Evolutionary conservation across 2,888 invertebrate species (phyloP), one percentile per base, ranked within the genome.

Genomic region (Hoplodrina blanda): DNA sequence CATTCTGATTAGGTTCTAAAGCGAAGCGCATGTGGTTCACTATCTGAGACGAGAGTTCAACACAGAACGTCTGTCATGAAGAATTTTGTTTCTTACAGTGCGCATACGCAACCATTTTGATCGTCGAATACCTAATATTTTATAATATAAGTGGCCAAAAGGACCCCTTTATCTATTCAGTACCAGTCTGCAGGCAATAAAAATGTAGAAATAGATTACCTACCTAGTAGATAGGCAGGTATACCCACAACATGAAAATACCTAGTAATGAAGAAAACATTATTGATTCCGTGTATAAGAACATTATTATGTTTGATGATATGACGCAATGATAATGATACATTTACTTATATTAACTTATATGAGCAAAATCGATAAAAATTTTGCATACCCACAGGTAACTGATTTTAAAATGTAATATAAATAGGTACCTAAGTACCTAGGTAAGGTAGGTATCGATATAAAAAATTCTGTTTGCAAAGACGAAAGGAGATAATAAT

Each of bases 151-250:
- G 54, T 77, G 69, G 61, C 73, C 81, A 81, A 83, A 80, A 73
- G 77, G 79, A 88, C 87, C 87, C 85, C 88, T 83, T 83, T 81
- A 78, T 80, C 60, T 80, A 78, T 75, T 82, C 81, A 85, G 82
- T 80, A 85, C 86, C 88, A 85, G 85, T 86, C 84, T 46, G 46
- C 46, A 82, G 82, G 85, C 78, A 85, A 83, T 85, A 85, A 84
- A 83, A 84, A 81, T 85, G 81, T 79, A 81, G 79, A 81, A 82
- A 85, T 81, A 69, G 82, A 44, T 13, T 44, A 44, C 44, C 15
- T 44, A 44, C 44, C 44, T 15, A 15, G 15, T 44, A 44, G 15
- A 15, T 15, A 44, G 44, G 44, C 15, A 13, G 4, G 15, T 15
- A 6, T 17, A 41, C 41, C 41, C 8, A 41, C 41, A 86, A 85